Percentiles rank a stretch among this genome's conserved stretches.
phyloP scores from a whole-genome alignment of 2,888 invertebrate species.

The Metacarcinus magister region DNA sequence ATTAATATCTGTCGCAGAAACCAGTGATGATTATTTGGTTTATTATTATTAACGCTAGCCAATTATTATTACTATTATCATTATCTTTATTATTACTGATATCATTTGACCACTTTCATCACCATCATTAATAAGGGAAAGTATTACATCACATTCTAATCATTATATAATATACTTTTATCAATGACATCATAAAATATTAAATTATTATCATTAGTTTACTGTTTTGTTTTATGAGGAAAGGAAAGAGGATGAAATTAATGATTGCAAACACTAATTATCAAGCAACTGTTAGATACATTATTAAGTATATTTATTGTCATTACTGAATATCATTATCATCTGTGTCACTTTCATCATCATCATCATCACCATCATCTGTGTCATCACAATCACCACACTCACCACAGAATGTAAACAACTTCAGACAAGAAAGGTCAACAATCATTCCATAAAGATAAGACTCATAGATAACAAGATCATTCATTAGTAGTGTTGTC shows the following conservation, averaged over 20 bases:
- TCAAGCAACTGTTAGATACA: neutral
- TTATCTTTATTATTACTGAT: neutral
- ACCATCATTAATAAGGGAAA: too few relatives aligned
- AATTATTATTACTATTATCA: neutral
- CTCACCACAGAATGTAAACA: neutral
- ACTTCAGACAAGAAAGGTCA: constrained; percentile 17
- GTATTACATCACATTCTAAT: too few relatives aligned
- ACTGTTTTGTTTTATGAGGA: neutral
- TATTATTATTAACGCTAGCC: neutral
- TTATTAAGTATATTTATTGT: too few relatives aligned
- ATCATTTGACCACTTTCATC: too few relatives aligned
- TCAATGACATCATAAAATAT: too few relatives aligned
- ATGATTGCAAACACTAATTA: too few relatives aligned
- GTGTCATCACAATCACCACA: neutral
- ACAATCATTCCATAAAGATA: constrained; percentile 16
- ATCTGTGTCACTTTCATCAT: too few relatives aligned
- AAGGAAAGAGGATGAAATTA: too few relatives aligned
- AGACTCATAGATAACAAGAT: neutral
- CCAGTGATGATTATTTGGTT: too few relatives aligned
- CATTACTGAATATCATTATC: too few relatives aligned
- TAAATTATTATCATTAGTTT: neutral
- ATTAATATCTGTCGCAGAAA: too few relatives aligned
- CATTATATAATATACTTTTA: too few relatives aligned
- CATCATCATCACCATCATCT: neutral
- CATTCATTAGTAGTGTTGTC: neutral